A percentile compares a stretch with the other conserved stretches of the same genome.
Evolutionary conservation across 2,797 vertebrate species (phyloP).

Genomic region (Echiichthys vipera): DNA sequence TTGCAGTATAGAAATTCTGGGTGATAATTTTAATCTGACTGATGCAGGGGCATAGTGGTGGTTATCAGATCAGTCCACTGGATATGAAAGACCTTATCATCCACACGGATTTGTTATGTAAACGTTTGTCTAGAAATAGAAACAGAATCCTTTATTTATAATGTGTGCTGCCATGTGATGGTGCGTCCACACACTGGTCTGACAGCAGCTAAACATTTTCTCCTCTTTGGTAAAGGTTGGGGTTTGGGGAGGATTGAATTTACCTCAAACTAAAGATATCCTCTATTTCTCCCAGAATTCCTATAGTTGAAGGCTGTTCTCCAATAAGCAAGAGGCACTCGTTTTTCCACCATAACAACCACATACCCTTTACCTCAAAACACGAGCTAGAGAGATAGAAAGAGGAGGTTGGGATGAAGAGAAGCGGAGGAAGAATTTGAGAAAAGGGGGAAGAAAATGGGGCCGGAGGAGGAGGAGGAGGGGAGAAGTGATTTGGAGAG

Average conservation of each 20-base stretch:
- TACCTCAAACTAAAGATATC: conserved; percentile 26
- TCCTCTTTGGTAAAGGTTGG: conserved; percentile 37
- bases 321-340: conserved; percentile 82
- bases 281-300: conserved; percentile 84
- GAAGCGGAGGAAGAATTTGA: conserved; percentile 45
- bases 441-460: conserved; percentile 30
- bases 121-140: conserved; percentile 58
- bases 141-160: conserved; percentile 63
- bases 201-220: conserved; percentile 55
- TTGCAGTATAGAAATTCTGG: conserved; percentile 86
- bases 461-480: conserved; percentile 8
- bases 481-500: conserved; percentile 29
- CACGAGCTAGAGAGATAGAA: conserved; percentile 68
- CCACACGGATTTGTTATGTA: conserved; percentile 49
- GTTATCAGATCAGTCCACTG: background rate
- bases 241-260: conserved; percentile 47
- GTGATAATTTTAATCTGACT: conserved; percentile 62
- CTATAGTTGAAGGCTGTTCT: conserved; percentile 82
- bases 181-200: conserved; percentile 40
- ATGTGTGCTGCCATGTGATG: conserved; percentile 46
- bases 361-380: conserved; percentile 83
- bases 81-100: conserved; percentile 10
- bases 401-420: conserved; percentile 58
- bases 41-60: conserved; percentile 6
- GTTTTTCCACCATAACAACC: conserved; percentile 81